Evolutionary conservation across 2,797 vertebrate species (phyloP), one percentile per base, ranked within the genome.

Genomic region (Odontamblyopus lacepedii): DNA sequence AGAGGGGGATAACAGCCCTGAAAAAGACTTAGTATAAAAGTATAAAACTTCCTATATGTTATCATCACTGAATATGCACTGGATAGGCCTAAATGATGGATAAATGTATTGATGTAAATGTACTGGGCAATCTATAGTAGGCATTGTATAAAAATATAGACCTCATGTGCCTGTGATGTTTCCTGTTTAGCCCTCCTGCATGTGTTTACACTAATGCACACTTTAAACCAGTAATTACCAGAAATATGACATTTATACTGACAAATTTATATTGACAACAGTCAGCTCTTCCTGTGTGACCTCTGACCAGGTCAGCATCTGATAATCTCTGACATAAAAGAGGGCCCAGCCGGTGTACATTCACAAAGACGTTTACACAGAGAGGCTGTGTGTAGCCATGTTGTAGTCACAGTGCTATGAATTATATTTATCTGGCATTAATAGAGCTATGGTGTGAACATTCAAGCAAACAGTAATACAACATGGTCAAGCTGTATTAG

Each of bases 231-330:
- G 9, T 59, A 59, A 59, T 59, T 15, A 59, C 2, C n/a, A 59
- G 56, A 11, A 60, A 27, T 1, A n/a, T 41, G 35, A 38, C 62
- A 63, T 38, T 38, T 38, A 32, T 13, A 5, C 12, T 63, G 26
- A 65, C 38, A 65, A 27, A 50, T 16, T 27, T 27, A 50, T 38
- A 38, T 38, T 38, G 63, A 27, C 41, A 64, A 26, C n/a, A 16
- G 63, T 65, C 41, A 65, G 44, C 41, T 18, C 74, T 81, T 85
- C 80, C 76, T 80, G 67, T 79, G 27, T 88, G 77, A 89, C 72
- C 78, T 78, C 53, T 38, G 56, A 23, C 51, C 69, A 69, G 77
- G 76, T 88, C 61, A 82, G 67, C 74, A 69, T 26, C 51, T 71
- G 75, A 77, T 86, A 78, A 89, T 86, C 83, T 79, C 74, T 32